Conservation (phyloP, 1,140 invertebrate genomes). For the Brachionus sp. region DNA sequence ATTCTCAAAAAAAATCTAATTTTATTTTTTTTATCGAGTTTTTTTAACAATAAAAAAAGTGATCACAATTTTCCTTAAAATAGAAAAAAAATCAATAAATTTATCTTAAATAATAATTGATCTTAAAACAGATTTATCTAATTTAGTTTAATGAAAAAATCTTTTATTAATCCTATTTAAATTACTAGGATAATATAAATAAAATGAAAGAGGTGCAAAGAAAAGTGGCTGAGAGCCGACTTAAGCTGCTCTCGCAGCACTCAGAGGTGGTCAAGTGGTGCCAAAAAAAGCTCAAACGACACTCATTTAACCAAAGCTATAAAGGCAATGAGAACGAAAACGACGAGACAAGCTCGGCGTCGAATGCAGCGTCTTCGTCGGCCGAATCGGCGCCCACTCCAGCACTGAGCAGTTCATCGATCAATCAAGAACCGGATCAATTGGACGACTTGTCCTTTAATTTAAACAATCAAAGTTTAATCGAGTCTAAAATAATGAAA, state of each 20-base stretch:
- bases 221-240: slow-evolving; percentile 53
- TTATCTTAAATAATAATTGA: no score
- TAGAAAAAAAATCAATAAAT: no score
- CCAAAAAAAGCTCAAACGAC: slow-evolving; percentile 37
- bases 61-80: no score
- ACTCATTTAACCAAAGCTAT: background rate
- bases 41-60: no score
- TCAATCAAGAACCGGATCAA: background rate
- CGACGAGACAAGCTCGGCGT: slow-evolving; percentile 2
- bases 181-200: slow-evolving; percentile 62
- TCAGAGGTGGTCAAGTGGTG: slow-evolving; percentile 52
- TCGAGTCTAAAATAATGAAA: slow-evolving; percentile 45
- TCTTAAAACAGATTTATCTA: background rate
- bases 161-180: background rate
- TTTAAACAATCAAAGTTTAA: slow-evolving; percentile 28
- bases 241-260: slow-evolving; percentile 54
- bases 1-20: no score
- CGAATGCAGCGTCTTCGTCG: background rate
- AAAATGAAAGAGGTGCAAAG: slow-evolving; percentile 56
- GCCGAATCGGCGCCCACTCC: background rate
- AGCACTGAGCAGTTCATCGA: background rate
- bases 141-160: slow-evolving; percentile 48
- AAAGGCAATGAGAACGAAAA: background rate
- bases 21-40: no score
- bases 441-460: slow-evolving; percentile 11